Percentiles rank a stretch among this genome's conserved stretches.
These are phyloP conservation scores for Stenodera caucasica DNA, from an alignment of 2,888 invertebrate species.

Conservation along the genomic window DNA sequence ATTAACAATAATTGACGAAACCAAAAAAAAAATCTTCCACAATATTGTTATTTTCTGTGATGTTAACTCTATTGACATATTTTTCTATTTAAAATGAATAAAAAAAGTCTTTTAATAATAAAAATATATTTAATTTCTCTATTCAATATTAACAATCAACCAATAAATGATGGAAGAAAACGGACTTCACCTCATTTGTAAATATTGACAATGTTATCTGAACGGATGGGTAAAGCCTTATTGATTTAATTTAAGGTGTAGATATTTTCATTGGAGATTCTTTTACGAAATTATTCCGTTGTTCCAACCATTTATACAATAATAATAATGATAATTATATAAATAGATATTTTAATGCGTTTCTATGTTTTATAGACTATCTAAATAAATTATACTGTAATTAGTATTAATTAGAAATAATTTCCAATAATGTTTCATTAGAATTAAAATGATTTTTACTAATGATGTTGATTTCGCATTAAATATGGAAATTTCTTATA, in stretches of 20 bases:
- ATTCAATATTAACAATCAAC: not conserved
- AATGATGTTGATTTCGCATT: not conserved
- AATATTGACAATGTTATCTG: conserved; percentile 31
- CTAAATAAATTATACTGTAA: conserved; percentile 2
- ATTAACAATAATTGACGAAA: no score
- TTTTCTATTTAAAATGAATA: not conserved
- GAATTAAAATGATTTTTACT: not conserved
- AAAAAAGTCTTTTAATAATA: not conserved
- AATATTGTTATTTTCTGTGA: not conserved
- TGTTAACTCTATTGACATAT: not conserved
- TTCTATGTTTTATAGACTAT: conserved; percentile 1
- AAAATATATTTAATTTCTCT: not conserved
- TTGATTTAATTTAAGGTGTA: conserved; percentile 30
- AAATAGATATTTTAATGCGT: not conserved
- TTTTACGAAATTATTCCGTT: conserved; percentile 19
- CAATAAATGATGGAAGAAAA: conserved; percentile 6
- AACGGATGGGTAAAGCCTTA: conserved; percentile 29
- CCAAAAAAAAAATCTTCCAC: no score
- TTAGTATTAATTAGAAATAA: not conserved
- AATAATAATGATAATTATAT: not conserved
- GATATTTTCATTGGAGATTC: conserved; percentile 25
- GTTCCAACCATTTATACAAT: conserved; percentile 5
- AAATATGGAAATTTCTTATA: not conserved
- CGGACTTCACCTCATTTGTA: conserved; percentile 8
- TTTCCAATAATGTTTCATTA: not conserved